Percentiles rank a stretch among this genome's conserved stretches.
These are phyloP conservation scores for Megamerina dolium DNA, from an alignment of 2,888 invertebrate species.

Conservation along the genomic window DNA sequence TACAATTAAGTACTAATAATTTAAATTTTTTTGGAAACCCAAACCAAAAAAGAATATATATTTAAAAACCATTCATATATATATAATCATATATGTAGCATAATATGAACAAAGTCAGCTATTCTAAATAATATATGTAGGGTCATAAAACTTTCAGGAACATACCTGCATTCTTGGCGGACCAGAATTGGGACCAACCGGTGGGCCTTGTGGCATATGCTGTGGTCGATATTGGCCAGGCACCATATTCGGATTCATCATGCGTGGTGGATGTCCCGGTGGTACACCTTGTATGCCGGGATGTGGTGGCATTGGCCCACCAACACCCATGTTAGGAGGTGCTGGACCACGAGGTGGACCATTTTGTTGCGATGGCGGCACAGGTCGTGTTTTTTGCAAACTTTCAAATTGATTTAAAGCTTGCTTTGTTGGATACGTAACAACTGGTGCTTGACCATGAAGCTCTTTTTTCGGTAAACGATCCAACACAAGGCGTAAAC, in stretches of 20 bases:
- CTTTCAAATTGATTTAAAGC: constrained; percentile 81
- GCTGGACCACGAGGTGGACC: constrained; percentile 52
- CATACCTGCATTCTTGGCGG: constrained; percentile 60
- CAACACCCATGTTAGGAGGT: constrained; percentile 42
- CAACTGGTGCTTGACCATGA: constrained; percentile 91
- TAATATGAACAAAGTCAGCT: too few relatives aligned
- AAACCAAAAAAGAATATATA: too few relatives aligned
- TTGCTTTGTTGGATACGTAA: constrained; percentile 92
- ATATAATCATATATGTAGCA: too few relatives aligned
- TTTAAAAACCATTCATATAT: too few relatives aligned
- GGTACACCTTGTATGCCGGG: constrained; percentile 49
- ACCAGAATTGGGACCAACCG: constrained; percentile 55
- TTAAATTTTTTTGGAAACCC: neutral
- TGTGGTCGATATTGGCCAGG: constrained; percentile 56
- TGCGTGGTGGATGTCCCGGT: constrained; percentile 53
- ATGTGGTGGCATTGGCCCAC: constrained; percentile 50
- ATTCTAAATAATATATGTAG: too few relatives aligned
- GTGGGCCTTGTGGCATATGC: constrained; percentile 54
- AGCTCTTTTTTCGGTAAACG: constrained; percentile 91
- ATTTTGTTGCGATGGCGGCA: constrained; percentile 62
- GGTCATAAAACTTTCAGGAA: too few relatives aligned
- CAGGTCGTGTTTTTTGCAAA: constrained; percentile 82
- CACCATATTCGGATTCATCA: constrained; percentile 57
- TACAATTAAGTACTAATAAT: neutral
- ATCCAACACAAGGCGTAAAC: constrained; percentile 85